These are phyloP conservation scores for Galleria mellonella DNA, from an alignment of 1,140 invertebrate species.

Conservation along the genomic window DNA sequence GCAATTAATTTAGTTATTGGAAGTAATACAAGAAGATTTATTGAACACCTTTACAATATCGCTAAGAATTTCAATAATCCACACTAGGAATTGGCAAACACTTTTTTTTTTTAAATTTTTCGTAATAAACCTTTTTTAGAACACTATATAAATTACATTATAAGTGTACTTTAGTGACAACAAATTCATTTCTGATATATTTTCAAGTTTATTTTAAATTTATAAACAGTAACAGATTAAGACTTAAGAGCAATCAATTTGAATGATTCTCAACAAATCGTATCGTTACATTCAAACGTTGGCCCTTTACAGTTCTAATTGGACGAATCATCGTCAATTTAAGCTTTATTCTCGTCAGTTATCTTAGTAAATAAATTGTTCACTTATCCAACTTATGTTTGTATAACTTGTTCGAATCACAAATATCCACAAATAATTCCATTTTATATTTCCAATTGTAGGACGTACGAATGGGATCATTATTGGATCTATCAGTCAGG, in stretches of 20 bases:
- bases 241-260: slow-evolving; percentile 11
- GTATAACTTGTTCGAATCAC: too few species aligned
- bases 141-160: too few species aligned
- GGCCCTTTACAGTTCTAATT: slow-evolving; percentile 35
- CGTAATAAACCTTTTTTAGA: too few species aligned
- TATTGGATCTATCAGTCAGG: slow-evolving; percentile 15
- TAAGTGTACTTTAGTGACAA: too few species aligned
- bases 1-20: too few species aligned
- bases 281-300: slow-evolving; percentile 7
- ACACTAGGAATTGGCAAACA: too few species aligned
- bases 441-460: slow-evolving; percentile 1
- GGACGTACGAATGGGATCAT: slow-evolving; percentile 10
- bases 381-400: too few species aligned
- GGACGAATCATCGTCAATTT: slow-evolving; percentile 57
- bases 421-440: slow-evolving; percentile 23
- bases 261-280: slow-evolving; percentile 27
- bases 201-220: not conserved
- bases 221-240: not conserved
- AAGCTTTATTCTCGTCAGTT: slow-evolving; percentile 19
- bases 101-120: too few species aligned
- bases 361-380: slow-evolving; percentile 20
- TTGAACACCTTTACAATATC: too few species aligned
- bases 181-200: too few species aligned
- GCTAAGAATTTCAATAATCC: too few species aligned
- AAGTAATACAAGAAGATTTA: too few species aligned